Evolutionary conservation across 2,113 vertebrate species (phyloP), one percentile per base, ranked within the genome.

Genomic region (Lucifuga dentata): DNA sequence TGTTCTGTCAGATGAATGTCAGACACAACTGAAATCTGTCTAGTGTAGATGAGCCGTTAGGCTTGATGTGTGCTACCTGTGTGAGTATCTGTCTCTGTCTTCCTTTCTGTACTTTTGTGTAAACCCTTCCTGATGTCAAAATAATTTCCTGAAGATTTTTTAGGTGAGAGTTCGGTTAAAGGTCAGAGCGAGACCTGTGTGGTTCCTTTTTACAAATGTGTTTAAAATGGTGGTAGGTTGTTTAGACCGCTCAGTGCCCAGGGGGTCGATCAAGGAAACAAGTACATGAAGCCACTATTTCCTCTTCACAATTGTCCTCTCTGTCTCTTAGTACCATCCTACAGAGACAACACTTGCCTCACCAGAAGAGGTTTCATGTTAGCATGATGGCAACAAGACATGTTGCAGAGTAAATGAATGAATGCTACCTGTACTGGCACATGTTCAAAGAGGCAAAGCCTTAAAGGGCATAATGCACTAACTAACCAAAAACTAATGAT

Each of bases 401-500:
- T 5, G 49, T 17, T 48, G 41, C 20, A 17, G 26, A 8, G 35
- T n/a, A 38, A 38, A 36, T 24, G 13, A n/a, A 19, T 5, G 26
- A 41, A 9, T 21, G 33, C 49, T 2, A 8, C 38, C 35, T 26
- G 11, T 15, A 35, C 65, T 55, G 43, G 45, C 45, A 76, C 29
- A 8, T 23, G 23, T 70, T 76, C 46, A 43, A 64, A 58, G 39
- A 57, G 61, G 57, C 39, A 51, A 44, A 43, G 43, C 64, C 43
- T 63, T 65, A 33, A 9, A 48, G 46, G 52, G 48, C 36, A 40
- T 0, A 23, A 20, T 23, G 65, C n/a, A n/a, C 43, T 65, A 77
- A 65, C 58, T 46, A 57, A 76, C 70, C 69, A 78, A 80, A 77
- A 57, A 45, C 20, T 1, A 64, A 40, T 21, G 41, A 65, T 57